Evolutionary conservation across 2,113 vertebrate genomes (phyloP).

Genomic region (Aphelocoma coerulescens): DNA sequence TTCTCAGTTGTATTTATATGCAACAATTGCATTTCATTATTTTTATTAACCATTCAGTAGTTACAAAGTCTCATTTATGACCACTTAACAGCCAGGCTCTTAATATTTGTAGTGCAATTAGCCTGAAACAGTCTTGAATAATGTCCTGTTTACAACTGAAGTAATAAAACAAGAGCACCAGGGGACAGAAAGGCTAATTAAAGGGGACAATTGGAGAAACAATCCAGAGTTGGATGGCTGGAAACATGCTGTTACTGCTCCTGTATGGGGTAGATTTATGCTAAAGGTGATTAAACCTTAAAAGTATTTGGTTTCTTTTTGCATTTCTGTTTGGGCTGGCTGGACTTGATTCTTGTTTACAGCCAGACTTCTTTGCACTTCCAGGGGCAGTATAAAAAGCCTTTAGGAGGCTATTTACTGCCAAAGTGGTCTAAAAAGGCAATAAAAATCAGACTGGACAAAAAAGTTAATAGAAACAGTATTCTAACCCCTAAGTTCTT

Average conservation of each 20-base stretch:
- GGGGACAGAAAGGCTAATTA: slow-evolving; percentile 46
- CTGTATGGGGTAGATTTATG: background rate
- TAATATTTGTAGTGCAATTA: slow-evolving; percentile 59
- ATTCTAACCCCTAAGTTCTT: background rate
- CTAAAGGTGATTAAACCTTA: slow-evolving; percentile 25
- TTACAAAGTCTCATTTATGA: slow-evolving; percentile 51
- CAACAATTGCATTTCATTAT: slow-evolving; percentile 18
- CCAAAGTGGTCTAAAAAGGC: background rate
- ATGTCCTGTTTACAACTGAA: slow-evolving; percentile 51
- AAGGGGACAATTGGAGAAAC: slow-evolving; percentile 43
- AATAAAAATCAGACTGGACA: slow-evolving; percentile 18
- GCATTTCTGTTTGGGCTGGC: background rate
- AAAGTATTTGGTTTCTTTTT: slow-evolving; percentile 1
- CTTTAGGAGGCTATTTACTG: slow-evolving; percentile 7
- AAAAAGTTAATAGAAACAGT: background rate
- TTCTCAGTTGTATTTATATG: background rate
- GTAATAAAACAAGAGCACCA: slow-evolving; percentile 46
- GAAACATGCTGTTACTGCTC: slow-evolving; percentile 1
- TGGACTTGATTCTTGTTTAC: background rate
- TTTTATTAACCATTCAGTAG: slow-evolving; percentile 30
- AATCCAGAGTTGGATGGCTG: background rate
- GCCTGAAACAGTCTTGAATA: slow-evolving; percentile 34
- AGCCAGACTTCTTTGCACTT: slow-evolving; percentile 22
- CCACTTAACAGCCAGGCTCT: slow-evolving; percentile 24
- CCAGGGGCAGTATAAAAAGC: background rate